These are phyloP conservation scores for Eumeta japonica DNA, from an alignment of 1,140 invertebrate genomes.

Conservation along the genomic window DNA sequence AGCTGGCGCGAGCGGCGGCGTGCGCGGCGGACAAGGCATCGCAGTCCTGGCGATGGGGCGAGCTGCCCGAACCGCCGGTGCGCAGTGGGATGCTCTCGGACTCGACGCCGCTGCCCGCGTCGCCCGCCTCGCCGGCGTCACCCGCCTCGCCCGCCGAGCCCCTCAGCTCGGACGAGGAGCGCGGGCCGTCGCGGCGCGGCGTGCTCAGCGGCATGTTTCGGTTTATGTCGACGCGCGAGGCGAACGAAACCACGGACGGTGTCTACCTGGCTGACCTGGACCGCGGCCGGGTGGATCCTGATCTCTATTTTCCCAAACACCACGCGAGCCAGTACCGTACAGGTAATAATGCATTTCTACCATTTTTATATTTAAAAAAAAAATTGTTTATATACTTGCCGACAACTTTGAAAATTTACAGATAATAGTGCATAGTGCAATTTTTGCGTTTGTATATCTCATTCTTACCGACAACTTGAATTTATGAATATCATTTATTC, in stretches of 20 bases:
- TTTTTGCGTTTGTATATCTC: too few species aligned
- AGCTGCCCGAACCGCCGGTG: constrained; percentile 72
- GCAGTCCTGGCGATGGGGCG: constrained; percentile 95
- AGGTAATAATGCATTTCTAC: too few species aligned
- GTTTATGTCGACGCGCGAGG: constrained; percentile 81
- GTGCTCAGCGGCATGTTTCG: constrained; percentile 89
- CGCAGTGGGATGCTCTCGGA: constrained; percentile 18
- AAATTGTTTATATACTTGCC: too few species aligned
- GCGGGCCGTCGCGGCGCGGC: constrained; percentile 25
- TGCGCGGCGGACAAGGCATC: constrained; percentile 56
- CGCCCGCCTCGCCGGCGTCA: constrained; percentile 24
- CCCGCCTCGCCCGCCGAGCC: constrained; percentile 38
- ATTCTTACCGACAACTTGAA: too few species aligned
- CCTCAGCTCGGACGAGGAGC: constrained; percentile 45
- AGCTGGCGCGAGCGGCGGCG: constrained; percentile 71
- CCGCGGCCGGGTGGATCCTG: constrained; percentile 83
- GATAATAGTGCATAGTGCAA: too few species aligned
- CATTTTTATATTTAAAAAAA: too few species aligned
- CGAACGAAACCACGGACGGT: constrained; percentile 67
- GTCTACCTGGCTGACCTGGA: constrained; percentile 93
- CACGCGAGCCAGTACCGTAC: constrained; percentile 35
- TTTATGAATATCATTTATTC: too few species aligned
- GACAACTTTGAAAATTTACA: too few species aligned
- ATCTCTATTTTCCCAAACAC: constrained; percentile 81
- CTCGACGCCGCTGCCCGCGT: constrained; percentile 18